Percentiles rank a stretch among this genome's conserved stretches.
phyloP scores from a whole-genome alignment of 1,140 invertebrate genomes.

The Yoshiicerus persimilis region DNA sequence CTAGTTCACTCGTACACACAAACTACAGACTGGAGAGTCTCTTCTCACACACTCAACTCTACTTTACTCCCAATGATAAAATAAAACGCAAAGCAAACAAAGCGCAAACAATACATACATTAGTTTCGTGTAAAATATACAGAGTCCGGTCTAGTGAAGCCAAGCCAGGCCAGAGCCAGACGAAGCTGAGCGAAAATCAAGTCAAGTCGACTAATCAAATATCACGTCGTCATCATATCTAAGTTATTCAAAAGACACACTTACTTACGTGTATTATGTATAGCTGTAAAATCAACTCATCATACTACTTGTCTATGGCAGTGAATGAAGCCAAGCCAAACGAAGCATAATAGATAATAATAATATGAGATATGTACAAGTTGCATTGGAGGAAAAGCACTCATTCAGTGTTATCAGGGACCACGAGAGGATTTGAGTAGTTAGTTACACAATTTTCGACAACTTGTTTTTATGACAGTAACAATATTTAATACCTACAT shows the following conservation, averaged over 20 bases:
- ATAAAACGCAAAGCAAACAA: constrained; percentile 20
- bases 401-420: not conserved
- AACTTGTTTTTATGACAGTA: constrained; percentile 31
- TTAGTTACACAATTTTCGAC: constrained; percentile 33
- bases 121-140: not conserved
- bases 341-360: not conserved
- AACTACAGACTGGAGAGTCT: not conserved
- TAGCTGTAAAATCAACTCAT: not conserved
- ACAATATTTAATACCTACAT: constrained; percentile 37
- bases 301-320: not conserved
- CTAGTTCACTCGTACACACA: not conserved
- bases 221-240: not conserved
- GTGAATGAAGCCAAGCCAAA: not conserved
- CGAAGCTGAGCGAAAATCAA: not conserved
- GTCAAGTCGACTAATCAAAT: not conserved
- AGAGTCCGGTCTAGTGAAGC: not conserved
- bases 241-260: not conserved
- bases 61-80: not conserved
- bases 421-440: constrained; percentile 10
- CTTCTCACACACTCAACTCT: not conserved
- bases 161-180: not conserved
- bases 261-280: not conserved
- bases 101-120: not conserved
- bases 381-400: not conserved
- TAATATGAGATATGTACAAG: not conserved